Base-by-base conservation (phyloP, 2,888 invertebrate genomes). In the Melinaea menophilus region DNA sequence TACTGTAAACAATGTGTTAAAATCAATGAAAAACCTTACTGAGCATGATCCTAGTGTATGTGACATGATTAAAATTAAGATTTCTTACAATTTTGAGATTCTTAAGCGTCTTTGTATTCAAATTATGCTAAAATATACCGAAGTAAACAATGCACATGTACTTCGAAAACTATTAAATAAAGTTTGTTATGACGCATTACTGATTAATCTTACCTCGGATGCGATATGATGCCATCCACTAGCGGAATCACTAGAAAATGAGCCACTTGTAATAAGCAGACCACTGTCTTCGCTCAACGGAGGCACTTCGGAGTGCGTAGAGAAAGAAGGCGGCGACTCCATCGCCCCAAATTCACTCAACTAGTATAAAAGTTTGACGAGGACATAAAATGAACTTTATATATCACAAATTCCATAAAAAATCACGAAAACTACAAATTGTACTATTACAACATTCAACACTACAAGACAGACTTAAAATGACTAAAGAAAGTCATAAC, bases 301-400 rank as follows among this genome's bases (percentile, higher is more conserved):
- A 84, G 94, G 94, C 74, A 93, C 93, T 83, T 95, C 94, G 72
- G 94, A 94, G 88, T 94, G 94, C 80, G 94, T 92, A 73, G 94
- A 94, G 84, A 94, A 94, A 71, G 94, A 93, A 79, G 95, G 94
- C 79, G 95, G 95, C 76, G 95, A 95, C 92, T 95, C 95, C 95
- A 95, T 95, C 79, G 83, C 86, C 82, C 74, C 79, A 75, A 64
- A 74, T 74, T 73, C 73, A 71, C 67, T 71, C 61, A 69, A 67
- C 70, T 71, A 66, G 63, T 68, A 71, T 71, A 76, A 76, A 75
- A 72, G 72, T 69, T 67, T 75, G 72, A 71, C 69, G 71, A 71
- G 71, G 78, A 80, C 80, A 78, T 79, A 80, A 75, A 77, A 75
- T 71, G 71, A 72, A 75, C 70, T 68, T 51, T 70, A 73, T 71